These are phyloP conservation scores for Caenorhabditis panamensis DNA, from an alignment of 2,888 invertebrate genomes.

Conservation along the genomic window DNA sequence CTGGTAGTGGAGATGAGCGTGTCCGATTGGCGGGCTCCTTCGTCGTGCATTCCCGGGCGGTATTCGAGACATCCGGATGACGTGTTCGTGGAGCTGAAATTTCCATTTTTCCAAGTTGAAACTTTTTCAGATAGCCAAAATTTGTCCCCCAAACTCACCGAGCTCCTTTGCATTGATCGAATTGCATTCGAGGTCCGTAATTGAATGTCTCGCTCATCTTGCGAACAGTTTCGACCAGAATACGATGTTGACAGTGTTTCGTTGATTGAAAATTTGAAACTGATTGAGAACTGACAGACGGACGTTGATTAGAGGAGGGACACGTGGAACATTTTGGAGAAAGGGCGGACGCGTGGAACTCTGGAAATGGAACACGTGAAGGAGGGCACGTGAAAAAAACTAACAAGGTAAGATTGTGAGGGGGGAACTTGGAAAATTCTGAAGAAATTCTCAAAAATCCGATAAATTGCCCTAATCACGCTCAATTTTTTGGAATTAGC, in stretches of 20 bases:
- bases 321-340: no score
- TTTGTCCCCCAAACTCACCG: not conserved
- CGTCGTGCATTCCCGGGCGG: not conserved
- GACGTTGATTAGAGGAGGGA: no score
- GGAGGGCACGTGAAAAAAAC: no score
- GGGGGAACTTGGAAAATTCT: no score
- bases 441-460: no score
- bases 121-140: no score
- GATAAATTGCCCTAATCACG: no score
- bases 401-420: no score
- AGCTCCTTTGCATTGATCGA: slow-evolving; percentile 8
- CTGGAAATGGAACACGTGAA: no score
- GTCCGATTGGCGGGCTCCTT: not conserved
- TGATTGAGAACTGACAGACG: not conserved
- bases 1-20: not conserved
- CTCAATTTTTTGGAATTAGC: no score
- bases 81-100: not conserved
- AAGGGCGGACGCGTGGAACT: no score
- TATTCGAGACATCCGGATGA: slow-evolving; percentile 21
- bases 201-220: slow-evolving; percentile 29
- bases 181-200: slow-evolving; percentile 23
- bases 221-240: slow-evolving; percentile 8
- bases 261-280: not conserved
- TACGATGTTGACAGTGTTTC: not conserved
- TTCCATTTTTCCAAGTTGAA: not conserved